Conservation (phyloP, 2,113 vertebrate species). For the Condylura cristata region DNA sequence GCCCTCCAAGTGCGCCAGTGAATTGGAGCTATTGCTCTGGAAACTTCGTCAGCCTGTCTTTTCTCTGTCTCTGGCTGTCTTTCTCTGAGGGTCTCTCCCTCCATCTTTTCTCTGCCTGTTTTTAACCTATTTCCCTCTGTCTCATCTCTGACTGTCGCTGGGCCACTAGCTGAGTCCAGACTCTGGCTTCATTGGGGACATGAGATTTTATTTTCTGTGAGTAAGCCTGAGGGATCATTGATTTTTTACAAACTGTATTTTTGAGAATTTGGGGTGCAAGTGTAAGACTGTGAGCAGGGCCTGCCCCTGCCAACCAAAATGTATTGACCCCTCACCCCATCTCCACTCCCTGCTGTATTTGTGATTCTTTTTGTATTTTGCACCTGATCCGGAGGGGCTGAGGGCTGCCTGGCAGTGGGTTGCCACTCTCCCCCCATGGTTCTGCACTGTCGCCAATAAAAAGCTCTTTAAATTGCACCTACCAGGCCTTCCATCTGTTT, state of each 20-base stretch:
- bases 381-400: slow-evolving; percentile 57
- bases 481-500: slow-evolving; percentile 16
- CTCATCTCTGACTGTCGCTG: not conserved
- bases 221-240: not conserved
- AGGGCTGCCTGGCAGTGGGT: slow-evolving; percentile 45
- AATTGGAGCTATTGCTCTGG: slow-evolving; percentile 55
- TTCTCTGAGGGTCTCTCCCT: not conserved
- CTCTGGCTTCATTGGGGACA: slow-evolving; percentile 35
- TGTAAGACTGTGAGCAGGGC: slow-evolving; percentile 38
- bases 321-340: not conserved
- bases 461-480: slow-evolving; percentile 55
- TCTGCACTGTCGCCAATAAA: slow-evolving; percentile 81
- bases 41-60: not conserved
- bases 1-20: not conserved
- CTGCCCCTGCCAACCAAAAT: not conserved
- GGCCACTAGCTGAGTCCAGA: not conserved
- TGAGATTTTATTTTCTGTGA: slow-evolving; percentile 30
- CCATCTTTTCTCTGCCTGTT: not conserved
- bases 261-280: slow-evolving; percentile 30
- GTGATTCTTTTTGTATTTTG: slow-evolving; percentile 79
- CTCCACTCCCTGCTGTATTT: slow-evolving; percentile 59
- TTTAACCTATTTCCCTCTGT: not conserved
- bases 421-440: slow-evolving; percentile 41
- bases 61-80: not conserved
- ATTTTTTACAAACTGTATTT: not conserved